Base-by-base conservation (phyloP, 2,797 vertebrate species). In the Chloroceryle amazona region DNA sequence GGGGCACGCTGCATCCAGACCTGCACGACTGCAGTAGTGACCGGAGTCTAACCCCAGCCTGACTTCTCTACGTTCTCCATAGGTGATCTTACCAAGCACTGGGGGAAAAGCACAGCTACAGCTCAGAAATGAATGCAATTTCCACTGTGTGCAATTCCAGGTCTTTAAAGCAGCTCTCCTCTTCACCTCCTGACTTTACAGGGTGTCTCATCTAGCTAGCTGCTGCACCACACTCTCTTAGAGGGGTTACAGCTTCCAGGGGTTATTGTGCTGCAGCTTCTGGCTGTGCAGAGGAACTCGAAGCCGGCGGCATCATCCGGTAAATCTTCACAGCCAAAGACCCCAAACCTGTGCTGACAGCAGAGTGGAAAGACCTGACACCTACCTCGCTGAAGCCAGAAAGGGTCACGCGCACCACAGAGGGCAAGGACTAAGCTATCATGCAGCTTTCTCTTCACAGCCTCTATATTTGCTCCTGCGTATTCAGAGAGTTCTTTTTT, bases 11-110 rank as follows among this genome's bases (percentile, higher is more conserved):
- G 85, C 51, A 79, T 21, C 72, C 62, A 8, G 1, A 29, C 58
- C 62, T 63, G 49, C 52, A 71, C 47, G 63, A 86, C 41, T 0
- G 0, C 5, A 2, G 42, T 1, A 70, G 75, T 0, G 1, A 16
- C 58, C 3, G 28, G 21, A 58, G 47, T 5, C 80, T 41, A 3
- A 11, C 35, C 63, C 57, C 5, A 28, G 39, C 26, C 22, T 37
- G 17, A 46, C 25, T 70, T 76, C 60, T 68, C 3, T 11, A 0
- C 0, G 1, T 41, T 12, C 42, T 31, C 22, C 19, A 6, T 1
- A 8, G 19, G 23, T 1, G 23, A 81, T 28, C 18, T 18, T 8
- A 44, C 41, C 54, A 28, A 67, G 58, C 31, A 1, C 31, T 2
- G 20, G 13, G 62, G 66, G 61, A 68, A 33, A 54, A 78, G 41